phyloP scores from a whole-genome alignment of 2,888 invertebrate species.

The Hydropsyche betteni region DNA sequence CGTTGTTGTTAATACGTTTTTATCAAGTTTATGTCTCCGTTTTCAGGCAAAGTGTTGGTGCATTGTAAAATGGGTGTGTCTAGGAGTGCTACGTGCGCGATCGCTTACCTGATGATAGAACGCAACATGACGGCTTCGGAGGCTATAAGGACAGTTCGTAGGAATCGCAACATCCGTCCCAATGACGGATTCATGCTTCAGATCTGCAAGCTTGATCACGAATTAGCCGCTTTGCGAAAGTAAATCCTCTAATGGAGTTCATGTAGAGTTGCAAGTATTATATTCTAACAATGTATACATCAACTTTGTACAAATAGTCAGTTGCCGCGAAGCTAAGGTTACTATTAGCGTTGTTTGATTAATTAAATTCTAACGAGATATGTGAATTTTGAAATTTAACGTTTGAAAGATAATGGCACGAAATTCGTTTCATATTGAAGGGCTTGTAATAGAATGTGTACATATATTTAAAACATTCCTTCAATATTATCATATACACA shows the following conservation, averaged over 20 bases:
- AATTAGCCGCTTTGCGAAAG: conserved; percentile 56
- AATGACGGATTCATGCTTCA: conserved; percentile 84
- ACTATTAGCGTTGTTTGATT: too few species aligned
- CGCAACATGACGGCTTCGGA: conserved; percentile 78
- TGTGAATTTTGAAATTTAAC: too few species aligned
- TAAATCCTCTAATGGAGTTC: neutral
- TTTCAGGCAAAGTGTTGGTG: conserved; percentile 77
- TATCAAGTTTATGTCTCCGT: conserved; percentile 47
- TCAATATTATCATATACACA: too few species aligned
- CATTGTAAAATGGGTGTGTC: conserved; percentile 86
- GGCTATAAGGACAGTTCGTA: conserved; percentile 76
- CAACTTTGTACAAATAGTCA: too few species aligned
- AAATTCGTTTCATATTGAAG: too few species aligned
- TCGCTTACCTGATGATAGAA: conserved; percentile 84
- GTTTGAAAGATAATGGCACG: too few species aligned
- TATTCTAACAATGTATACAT: too few species aligned
- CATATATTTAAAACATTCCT: too few species aligned
- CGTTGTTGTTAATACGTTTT: conserved; percentile 15
- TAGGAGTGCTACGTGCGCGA: conserved; percentile 81
- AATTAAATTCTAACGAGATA: too few species aligned
- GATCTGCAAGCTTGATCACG: conserved; percentile 74
- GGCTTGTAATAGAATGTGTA: too few species aligned
- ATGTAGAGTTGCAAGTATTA: neutral
- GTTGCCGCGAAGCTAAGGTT: too few species aligned
- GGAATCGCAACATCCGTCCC: conserved; percentile 77